Evolutionary conservation across 1,140 invertebrate species (phyloP).

Genomic region (Drosophila sucinea): DNA sequence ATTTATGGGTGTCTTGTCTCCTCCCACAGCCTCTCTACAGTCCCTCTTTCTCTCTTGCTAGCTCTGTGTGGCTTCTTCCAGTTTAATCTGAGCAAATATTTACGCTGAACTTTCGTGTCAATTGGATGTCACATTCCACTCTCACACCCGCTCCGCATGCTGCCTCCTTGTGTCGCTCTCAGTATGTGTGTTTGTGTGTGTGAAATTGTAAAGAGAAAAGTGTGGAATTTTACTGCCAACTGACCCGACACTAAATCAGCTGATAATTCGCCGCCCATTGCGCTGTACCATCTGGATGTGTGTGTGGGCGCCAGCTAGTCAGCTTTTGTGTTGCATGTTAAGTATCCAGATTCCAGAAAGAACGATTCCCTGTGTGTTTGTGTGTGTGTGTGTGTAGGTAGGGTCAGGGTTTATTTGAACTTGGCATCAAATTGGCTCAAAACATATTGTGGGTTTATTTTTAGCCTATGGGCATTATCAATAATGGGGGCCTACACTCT

Average conservation of each 20-base stretch:
- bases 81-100: conserved; percentile 78
- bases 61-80: conserved; percentile 25
- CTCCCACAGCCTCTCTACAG: conserved; percentile 12
- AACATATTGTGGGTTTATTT: conserved; percentile 55
- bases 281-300: conserved; percentile 37
- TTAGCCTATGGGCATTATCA: conserved; percentile 50
- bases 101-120: conserved; percentile 79
- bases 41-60: conserved; percentile 25
- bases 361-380: neutral
- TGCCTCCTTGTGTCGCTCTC: neutral
- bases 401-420: conserved; percentile 46
- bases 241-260: conserved; percentile 76
- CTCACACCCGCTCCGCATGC: neutral
- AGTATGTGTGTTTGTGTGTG: conserved; percentile 7
- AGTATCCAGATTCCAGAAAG: conserved; percentile 34
- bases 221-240: conserved; percentile 73
- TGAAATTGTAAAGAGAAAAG: conserved; percentile 78
- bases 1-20: conserved; percentile 76
- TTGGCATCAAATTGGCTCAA: conserved; percentile 56
- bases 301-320: conserved; percentile 51
- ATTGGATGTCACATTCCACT: conserved; percentile 75
- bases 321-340: conserved; percentile 47
- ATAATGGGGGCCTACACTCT: conserved; percentile 23
- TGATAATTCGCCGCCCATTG: conserved; percentile 60
- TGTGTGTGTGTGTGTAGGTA: conserved; percentile 27